Base-by-base conservation (phyloP, 2,888 invertebrate species). In the Brachylomia viminalis region DNA sequence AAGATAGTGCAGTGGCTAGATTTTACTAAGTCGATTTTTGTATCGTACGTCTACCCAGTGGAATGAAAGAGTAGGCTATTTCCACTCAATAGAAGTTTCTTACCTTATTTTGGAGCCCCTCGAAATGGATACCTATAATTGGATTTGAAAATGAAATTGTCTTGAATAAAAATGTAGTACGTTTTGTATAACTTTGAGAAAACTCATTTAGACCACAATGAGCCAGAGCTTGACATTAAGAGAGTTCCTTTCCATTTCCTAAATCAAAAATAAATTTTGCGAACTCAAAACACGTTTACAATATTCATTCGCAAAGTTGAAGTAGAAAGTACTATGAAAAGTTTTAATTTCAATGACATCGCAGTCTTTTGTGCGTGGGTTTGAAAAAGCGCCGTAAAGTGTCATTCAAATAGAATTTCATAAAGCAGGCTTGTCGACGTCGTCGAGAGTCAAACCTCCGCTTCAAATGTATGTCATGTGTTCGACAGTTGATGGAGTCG, bases 221-320 rank as follows among this genome's bases (percentile, higher is more conserved):
- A 61, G 73, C n/a, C 38, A 72, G 52, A 71, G 52, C 67, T 69
- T 76, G n/a, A 79, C 72, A 68, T 73, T 75, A 87, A 72, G 62
- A 59, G 77, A 81, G 79, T 83, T 79, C 71, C 74, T 75, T 79
- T 84, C 56, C 74, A 77, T 72, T 73, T 77, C 66, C 59, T 73
- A 54, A 56, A 82, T 66, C 68, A 79, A 86, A 90, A 90, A 85
- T 77, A 80, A 82, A 83, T 75, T 86, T 87, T 84, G 77, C 76
- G 75, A 87, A 78, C 77, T 87, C 75, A 64, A 80, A 86, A 87
- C 80, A 86, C 86, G 88, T 88, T 86, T 86, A 83, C 78, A 80
- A 74, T 80, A 72, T 83, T 71, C 79, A 80, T 82, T 82, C 82
- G 62, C 78, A 73, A 83, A 58, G 56, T 72, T 68, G 47, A 69